These are phyloP conservation scores for Lepidurus arcticus DNA, from an alignment of 1,140 invertebrate genomes.

Conservation along the genomic window DNA sequence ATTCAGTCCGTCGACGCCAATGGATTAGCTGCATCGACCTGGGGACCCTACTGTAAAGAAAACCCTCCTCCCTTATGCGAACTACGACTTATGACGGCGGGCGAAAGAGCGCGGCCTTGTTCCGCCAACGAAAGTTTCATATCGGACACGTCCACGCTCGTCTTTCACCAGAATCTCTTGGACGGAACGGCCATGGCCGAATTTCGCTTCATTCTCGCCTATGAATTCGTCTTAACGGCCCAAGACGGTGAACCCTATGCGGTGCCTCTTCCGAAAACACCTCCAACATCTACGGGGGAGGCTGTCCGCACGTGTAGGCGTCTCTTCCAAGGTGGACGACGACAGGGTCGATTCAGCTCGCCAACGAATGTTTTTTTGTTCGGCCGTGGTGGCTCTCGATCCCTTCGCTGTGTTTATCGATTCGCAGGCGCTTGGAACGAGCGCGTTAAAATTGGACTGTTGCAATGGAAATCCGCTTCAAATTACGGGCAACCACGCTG, in stretches of 20 bases:
- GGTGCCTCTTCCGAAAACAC: slow-evolving; percentile 48
- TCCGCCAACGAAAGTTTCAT: slow-evolving; percentile 29
- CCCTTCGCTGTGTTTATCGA: slow-evolving; percentile 65
- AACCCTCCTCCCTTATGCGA: slow-evolving; percentile 33
- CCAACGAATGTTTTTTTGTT: slow-evolving; percentile 74
- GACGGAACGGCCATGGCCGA: slow-evolving; percentile 61
- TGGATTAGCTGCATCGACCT: slow-evolving; percentile 24
- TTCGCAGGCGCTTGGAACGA: slow-evolving; percentile 64
- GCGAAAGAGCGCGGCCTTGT: slow-evolving; percentile 26
- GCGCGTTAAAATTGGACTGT: slow-evolving; percentile 56
- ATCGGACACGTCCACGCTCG: slow-evolving; percentile 26
- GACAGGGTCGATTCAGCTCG: slow-evolving; percentile 57
- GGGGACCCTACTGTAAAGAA: slow-evolving; percentile 28
- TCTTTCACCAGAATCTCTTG: slow-evolving; percentile 29
- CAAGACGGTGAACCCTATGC: slow-evolving; percentile 59
- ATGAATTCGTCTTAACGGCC: slow-evolving; percentile 75
- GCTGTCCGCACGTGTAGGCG: slow-evolving; percentile 39
- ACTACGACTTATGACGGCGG: background rate
- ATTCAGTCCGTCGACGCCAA: slow-evolving; percentile 20
- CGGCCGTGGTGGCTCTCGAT: slow-evolving; percentile 66
- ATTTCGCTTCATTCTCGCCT: slow-evolving; percentile 66
- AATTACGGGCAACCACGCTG: slow-evolving; percentile 46
- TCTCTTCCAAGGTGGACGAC: slow-evolving; percentile 40
- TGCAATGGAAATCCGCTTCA: slow-evolving; percentile 43
- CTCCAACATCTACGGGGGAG: slow-evolving; percentile 31